These are phyloP conservation scores for Gibbula magus DNA, from an alignment of 2,888 invertebrate genomes.

Conservation along the genomic window DNA sequence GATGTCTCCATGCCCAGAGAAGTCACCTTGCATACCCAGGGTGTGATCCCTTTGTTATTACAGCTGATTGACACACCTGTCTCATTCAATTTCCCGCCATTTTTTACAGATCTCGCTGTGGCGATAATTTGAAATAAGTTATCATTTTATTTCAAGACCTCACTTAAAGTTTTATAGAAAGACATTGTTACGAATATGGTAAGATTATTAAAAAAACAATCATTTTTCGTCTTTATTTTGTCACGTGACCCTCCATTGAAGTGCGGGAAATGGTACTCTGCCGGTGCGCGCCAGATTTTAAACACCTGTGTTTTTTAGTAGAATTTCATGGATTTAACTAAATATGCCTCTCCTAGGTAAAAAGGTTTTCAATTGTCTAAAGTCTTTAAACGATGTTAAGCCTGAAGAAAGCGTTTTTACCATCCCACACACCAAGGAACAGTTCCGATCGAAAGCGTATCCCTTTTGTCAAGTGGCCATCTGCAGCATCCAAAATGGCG, in stretches of 20 bases:
- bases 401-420: conserved; percentile 64
- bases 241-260: conserved; percentile 25
- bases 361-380: conserved; percentile 60
- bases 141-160: not conserved
- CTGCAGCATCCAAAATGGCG: conserved; percentile 69
- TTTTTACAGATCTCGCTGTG: not conserved
- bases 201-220: not conserved
- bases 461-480: conserved; percentile 58
- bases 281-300: conserved; percentile 72
- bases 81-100: conserved; percentile 25
- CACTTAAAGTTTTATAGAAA: not conserved
- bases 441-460: conserved; percentile 72
- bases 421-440: conserved; percentile 71
- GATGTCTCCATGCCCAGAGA: no score
- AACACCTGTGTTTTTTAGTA: conserved; percentile 52
- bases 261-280: conserved; percentile 36
- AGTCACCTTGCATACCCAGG: no score
- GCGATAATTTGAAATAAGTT: not conserved
- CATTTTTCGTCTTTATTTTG: not conserved
- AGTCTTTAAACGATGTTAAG: conserved; percentile 55
- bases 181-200: not conserved
- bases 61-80: conserved; percentile 7
- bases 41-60: no score
- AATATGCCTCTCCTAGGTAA: conserved; percentile 72
- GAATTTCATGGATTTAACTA: conserved; percentile 48